Percentiles rank a stretch among this genome's conserved stretches.
Evolutionary conservation across 2,888 invertebrate genomes (phyloP).

Genomic region (Pachycephus smyrnensis): DNA sequence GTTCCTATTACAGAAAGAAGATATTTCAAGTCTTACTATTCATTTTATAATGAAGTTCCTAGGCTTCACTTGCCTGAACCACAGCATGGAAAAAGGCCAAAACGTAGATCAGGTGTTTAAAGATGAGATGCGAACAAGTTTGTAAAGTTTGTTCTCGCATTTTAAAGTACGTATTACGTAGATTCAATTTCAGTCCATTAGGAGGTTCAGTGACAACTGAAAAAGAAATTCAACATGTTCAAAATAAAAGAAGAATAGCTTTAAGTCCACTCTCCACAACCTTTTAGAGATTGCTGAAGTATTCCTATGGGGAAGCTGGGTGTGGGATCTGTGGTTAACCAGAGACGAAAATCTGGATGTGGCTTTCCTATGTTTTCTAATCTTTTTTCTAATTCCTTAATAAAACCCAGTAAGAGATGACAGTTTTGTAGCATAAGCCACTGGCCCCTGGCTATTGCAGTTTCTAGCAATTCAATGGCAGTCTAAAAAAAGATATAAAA

Average conservation of each 20-base stretch:
- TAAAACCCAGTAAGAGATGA: constrained; percentile 84
- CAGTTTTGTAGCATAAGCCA: constrained; percentile 96
- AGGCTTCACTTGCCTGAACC: constrained; percentile 74
- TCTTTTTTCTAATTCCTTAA: constrained; percentile 84
- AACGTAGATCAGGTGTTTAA: constrained; percentile 85
- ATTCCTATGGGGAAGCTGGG: constrained; percentile 91
- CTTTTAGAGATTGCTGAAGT: constrained; percentile 86
- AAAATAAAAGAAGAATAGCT: neutral
- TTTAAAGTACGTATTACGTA: constrained; percentile 90
- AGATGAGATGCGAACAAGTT: constrained; percentile 80
- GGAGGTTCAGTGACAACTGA: constrained; percentile 94
- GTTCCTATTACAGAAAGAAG: constrained; percentile 72
- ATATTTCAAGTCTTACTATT: constrained; percentile 1
- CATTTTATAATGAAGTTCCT: neutral
- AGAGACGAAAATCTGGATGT: constrained; percentile 91
- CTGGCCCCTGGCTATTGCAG: constrained; percentile 80
- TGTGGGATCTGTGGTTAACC: constrained; percentile 93
- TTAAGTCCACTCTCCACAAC: constrained; percentile 62
- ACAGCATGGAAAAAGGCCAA: constrained; percentile 95
- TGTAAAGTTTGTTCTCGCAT: constrained; percentile 81
- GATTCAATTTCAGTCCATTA: constrained; percentile 88
- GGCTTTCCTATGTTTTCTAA: constrained; percentile 83
- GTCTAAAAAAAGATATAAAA: constrained; percentile 67
- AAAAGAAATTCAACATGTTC: constrained; percentile 31
- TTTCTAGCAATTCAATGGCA: constrained; percentile 77